Percentiles rank a stretch among this genome's conserved stretches.
Evolutionary conservation across 2,888 invertebrate genomes (phyloP).

Genomic region (Drosophila histrio): DNA sequence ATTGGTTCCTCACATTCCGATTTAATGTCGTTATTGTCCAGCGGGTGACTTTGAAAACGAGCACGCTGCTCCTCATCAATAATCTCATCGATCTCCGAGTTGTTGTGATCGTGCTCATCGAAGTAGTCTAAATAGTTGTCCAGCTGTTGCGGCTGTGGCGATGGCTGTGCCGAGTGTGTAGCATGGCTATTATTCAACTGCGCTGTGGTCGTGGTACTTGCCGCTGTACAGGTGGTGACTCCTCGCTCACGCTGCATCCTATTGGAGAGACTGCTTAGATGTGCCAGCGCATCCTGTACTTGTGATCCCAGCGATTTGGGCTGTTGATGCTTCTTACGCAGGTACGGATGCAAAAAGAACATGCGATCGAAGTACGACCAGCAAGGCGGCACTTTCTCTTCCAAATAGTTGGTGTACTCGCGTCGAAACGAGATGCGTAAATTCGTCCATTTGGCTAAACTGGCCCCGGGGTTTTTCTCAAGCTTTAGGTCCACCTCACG

Average conservation of each 20-base stretch:
- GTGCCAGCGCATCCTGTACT: constrained; percentile 82
- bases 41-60: constrained; percentile 58
- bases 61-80: constrained; percentile 77
- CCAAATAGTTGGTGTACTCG: constrained; percentile 82
- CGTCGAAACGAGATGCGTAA: constrained; percentile 82
- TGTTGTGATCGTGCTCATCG: constrained; percentile 78
- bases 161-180: constrained; percentile 39
- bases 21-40: constrained; percentile 78
- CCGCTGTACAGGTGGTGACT: constrained; percentile 59
- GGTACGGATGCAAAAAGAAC: constrained; percentile 82
- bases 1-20: constrained; percentile 79
- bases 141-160: constrained; percentile 62
- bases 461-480: constrained; percentile 82
- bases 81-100: constrained; percentile 80
- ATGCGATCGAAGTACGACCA: constrained; percentile 84
- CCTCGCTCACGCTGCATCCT: constrained; percentile 78
- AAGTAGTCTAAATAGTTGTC: constrained; percentile 82
- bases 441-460: constrained; percentile 83
- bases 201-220: constrained; percentile 32
- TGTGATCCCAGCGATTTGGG: constrained; percentile 81
- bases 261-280: constrained; percentile 78
- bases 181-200: constrained; percentile 35
- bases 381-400: constrained; percentile 81
- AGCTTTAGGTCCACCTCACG: constrained; percentile 82
- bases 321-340: constrained; percentile 82